Percentiles rank a stretch among this genome's conserved stretches.
These are phyloP conservation scores for Drosophila nigrodunni DNA, from an alignment of 1,140 invertebrate species.

Conservation along the genomic window DNA sequence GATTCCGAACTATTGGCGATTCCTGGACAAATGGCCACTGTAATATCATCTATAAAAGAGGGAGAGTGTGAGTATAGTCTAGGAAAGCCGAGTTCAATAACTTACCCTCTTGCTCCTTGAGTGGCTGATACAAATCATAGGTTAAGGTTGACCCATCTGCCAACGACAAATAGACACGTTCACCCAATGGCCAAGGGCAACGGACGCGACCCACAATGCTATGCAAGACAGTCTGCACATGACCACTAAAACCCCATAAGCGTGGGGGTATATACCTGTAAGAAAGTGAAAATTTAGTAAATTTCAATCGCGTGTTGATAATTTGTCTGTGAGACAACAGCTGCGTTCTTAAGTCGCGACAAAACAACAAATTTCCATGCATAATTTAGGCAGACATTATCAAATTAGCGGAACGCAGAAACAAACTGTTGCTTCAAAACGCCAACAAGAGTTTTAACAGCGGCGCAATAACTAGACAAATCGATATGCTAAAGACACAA, in stretches of 20 bases:
- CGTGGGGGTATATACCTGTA: conserved; percentile 95
- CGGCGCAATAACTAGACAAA: not conserved
- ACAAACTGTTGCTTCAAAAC: conserved; percentile 34
- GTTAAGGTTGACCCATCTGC: conserved; percentile 94
- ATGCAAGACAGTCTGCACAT: conserved; percentile 96
- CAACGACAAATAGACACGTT: conserved; percentile 90
- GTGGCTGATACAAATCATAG: conserved; percentile 95
- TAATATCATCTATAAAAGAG: conserved; percentile 90
- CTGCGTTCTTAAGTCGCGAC: conserved; percentile 1
- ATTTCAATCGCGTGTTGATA: conserved; percentile 20
- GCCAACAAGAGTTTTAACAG: not conserved
- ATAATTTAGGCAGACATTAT: conserved; percentile 14
- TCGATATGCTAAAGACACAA: not conserved
- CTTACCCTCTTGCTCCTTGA: conserved; percentile 88
- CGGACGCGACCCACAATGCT: conserved; percentile 94
- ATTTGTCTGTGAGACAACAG: conserved; percentile 27
- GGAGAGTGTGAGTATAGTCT: conserved; percentile 7
- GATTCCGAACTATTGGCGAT: conserved; percentile 97
- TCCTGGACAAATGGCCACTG: conserved; percentile 95
- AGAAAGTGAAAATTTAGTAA: conserved; percentile 47
- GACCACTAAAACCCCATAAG: conserved; percentile 97
- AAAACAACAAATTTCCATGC: not conserved
- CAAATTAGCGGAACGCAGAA: conserved; percentile 1
- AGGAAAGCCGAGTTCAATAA: not conserved
- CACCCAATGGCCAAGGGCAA: conserved; percentile 93